These are phyloP conservation scores for Stegastes partitus DNA, from an alignment of 2,113 vertebrate genomes.

Conservation along the genomic window DNA sequence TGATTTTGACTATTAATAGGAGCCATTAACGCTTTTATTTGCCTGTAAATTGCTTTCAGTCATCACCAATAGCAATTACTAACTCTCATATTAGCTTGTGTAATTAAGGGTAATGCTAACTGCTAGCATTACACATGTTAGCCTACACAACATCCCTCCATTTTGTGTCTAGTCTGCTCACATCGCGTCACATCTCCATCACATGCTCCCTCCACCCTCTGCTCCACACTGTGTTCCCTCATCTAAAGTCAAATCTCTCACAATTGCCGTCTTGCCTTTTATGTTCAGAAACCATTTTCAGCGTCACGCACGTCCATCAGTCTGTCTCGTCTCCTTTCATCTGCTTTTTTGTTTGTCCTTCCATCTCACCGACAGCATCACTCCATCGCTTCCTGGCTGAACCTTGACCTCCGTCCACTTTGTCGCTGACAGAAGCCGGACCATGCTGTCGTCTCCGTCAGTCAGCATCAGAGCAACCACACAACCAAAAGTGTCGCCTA, in stretches of 20 bases:
- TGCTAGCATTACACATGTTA: background rate
- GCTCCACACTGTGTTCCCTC: background rate
- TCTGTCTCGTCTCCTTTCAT: slow-evolving; percentile 72
- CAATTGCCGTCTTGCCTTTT: background rate
- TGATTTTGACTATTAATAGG: no score
- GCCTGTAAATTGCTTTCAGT: background rate
- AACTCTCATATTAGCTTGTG: background rate
- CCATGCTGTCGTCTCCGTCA: slow-evolving; percentile 65
- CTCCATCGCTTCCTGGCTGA: slow-evolving; percentile 71
- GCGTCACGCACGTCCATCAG: slow-evolving; percentile 43
- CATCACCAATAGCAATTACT: background rate
- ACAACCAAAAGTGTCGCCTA: slow-evolving; percentile 6
- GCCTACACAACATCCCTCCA: no score
- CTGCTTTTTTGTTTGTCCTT: slow-evolving; percentile 69
- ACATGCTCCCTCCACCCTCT: no score
- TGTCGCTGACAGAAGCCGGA: slow-evolving; percentile 73
- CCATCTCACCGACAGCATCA: slow-evolving; percentile 68
- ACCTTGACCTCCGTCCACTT: slow-evolving; percentile 67
- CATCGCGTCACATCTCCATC: no score
- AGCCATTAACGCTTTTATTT: background rate
- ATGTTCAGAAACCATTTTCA: slow-evolving; percentile 41
- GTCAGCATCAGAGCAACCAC: slow-evolving; percentile 25
- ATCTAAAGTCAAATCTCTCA: slow-evolving; percentile 14
- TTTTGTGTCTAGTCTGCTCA: no score
- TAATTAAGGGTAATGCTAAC: background rate